These are phyloP conservation scores for Misgurnus mizolepis DNA, from an alignment of 2,113 vertebrate genomes.

Conservation along the genomic window DNA sequence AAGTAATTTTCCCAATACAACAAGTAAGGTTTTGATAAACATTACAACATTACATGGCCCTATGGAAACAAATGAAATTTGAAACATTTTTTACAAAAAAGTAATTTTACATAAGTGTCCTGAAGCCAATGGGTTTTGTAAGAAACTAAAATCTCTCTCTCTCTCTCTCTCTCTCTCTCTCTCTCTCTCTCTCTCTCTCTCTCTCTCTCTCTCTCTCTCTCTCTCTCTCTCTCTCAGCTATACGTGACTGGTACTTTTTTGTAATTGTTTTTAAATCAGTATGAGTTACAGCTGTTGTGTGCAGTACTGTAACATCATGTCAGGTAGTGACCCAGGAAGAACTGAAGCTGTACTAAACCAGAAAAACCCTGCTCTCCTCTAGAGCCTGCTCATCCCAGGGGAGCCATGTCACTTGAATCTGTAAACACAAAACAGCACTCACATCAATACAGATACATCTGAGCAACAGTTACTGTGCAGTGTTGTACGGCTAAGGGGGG, in stretches of 20 bases:
- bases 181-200: too few relatives aligned
- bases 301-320: conserved; percentile 21
- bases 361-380: conserved; percentile 27
- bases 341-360: background rate
- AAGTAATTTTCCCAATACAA: too few relatives aligned
- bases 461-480: background rate
- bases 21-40: too few relatives aligned
- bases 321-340: conserved; percentile 21
- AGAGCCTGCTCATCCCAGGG: conserved; percentile 27
- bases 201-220: too few relatives aligned
- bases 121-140: too few relatives aligned
- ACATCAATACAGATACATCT: conserved; percentile 5
- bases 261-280: conserved; percentile 40
- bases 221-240: too few relatives aligned
- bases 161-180: too few relatives aligned
- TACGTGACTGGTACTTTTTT: background rate
- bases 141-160: too few relatives aligned
- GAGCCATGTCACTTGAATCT: conserved; percentile 37
- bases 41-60: too few relatives aligned
- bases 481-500: background rate
- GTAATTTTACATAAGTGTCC: too few relatives aligned
- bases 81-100: too few relatives aligned
- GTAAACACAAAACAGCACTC: conserved; percentile 21
- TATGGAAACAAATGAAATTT: too few relatives aligned
- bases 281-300: conserved; percentile 25